phyloP scores from a whole-genome alignment of 1,140 invertebrate species.

The Drosophila guanche region DNA sequence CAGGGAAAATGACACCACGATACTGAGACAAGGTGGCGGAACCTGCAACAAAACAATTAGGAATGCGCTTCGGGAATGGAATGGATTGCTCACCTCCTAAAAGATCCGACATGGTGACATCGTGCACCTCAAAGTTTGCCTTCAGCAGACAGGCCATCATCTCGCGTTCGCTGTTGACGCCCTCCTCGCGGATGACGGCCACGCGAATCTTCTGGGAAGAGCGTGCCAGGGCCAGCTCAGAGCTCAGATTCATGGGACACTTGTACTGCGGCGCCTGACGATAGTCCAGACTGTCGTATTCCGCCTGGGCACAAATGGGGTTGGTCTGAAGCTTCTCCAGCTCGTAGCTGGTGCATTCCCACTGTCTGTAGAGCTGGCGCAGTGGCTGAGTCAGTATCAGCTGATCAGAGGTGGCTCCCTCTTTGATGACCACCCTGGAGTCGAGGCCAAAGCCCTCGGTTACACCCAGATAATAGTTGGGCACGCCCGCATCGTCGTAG shows the following conservation, averaged over 20 bases:
- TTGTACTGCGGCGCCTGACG: slow-evolving; percentile 87
- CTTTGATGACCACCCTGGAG: slow-evolving; percentile 86
- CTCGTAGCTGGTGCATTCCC: slow-evolving; percentile 98
- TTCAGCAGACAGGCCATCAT: slow-evolving; percentile 97
- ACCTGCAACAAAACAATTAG: slow-evolving; percentile 30
- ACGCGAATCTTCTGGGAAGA: slow-evolving; percentile 86
- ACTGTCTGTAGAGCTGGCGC: slow-evolving; percentile 89
- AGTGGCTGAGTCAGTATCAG: slow-evolving; percentile 88
- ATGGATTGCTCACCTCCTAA: slow-evolving; percentile 84
- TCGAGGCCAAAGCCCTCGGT: slow-evolving; percentile 88
- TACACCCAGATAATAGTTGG: slow-evolving; percentile 90
- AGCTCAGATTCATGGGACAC: slow-evolving; percentile 89
- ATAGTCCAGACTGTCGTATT: slow-evolving; percentile 87
- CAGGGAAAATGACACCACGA: slow-evolving; percentile 96
- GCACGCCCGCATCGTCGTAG: slow-evolving; percentile 87
- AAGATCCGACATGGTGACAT: slow-evolving; percentile 96
- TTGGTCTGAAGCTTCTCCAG: slow-evolving; percentile 94
- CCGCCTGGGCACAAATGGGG: slow-evolving; percentile 90
- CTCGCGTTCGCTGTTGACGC: slow-evolving; percentile 97
- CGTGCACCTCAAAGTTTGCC: slow-evolving; percentile 96
- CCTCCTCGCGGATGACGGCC: slow-evolving; percentile 97
- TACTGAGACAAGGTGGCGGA: slow-evolving; percentile 90
- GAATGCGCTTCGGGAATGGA: not conserved
- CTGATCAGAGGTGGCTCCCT: slow-evolving; percentile 84
- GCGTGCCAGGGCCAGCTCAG: slow-evolving; percentile 81